These are phyloP conservation scores for Cyaniris semiargus DNA, from an alignment of 2,888 invertebrate species.

Conservation along the genomic window DNA sequence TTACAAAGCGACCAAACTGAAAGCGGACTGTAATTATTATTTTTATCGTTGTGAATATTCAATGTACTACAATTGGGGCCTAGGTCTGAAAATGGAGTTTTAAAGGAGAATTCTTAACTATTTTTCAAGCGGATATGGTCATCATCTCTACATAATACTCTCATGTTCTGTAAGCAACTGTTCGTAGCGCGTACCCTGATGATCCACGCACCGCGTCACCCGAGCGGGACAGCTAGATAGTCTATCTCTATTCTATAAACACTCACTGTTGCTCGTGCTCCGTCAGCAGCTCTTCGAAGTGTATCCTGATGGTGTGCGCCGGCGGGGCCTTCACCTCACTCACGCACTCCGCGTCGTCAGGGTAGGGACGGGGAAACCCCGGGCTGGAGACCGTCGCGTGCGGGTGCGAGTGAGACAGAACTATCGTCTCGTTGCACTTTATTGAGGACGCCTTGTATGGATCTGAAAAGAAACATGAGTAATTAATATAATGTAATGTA, in stretches of 20 bases:
- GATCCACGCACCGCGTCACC: background rate
- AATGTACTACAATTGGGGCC: too few species aligned
- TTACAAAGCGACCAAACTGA: too few species aligned
- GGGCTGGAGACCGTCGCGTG: constrained; percentile 88
- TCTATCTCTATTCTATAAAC: constrained; percentile 62
- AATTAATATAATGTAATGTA: background rate
- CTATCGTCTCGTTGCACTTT: constrained; percentile 85
- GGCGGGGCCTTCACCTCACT: constrained; percentile 85
- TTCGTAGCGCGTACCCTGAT: too few species aligned
- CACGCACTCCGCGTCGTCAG: constrained; percentile 87
- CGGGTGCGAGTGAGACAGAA: constrained; percentile 83
- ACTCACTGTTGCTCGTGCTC: constrained; percentile 90
- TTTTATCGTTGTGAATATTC: too few species aligned
- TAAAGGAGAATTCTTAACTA: too few species aligned
- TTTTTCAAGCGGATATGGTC: too few species aligned
- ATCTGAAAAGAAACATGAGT: constrained; percentile 55
- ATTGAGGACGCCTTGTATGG: constrained; percentile 66
- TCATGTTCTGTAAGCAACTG: too few species aligned
- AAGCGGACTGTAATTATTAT: too few species aligned
- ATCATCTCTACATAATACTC: too few species aligned
- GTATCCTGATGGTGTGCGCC: constrained; percentile 85
- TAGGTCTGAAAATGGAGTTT: too few species aligned
- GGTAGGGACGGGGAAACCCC: constrained; percentile 89
- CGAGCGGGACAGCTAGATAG: background rate
- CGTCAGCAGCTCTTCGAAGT: constrained; percentile 88